A percentile compares a stretch with the other conserved stretches of the same genome.
Conservation (phyloP, 2,888 invertebrate genomes). For the Drosophila tanythrix region DNA sequence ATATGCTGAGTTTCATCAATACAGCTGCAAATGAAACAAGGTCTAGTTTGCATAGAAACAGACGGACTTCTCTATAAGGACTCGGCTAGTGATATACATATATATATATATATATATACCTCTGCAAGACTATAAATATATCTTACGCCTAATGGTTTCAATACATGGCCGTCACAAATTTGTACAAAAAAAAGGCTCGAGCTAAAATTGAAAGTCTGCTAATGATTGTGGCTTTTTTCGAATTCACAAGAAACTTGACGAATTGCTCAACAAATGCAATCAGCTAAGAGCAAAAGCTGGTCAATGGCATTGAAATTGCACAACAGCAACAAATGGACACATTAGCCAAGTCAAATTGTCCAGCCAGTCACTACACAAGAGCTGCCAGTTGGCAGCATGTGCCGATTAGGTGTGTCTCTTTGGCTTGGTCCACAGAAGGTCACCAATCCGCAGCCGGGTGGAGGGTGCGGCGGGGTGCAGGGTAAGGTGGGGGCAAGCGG, state of each 20-base stretch:
- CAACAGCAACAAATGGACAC: constrained; percentile 51
- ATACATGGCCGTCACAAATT: constrained; percentile 1
- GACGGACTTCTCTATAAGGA: not conserved
- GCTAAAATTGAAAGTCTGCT: constrained; percentile 14
- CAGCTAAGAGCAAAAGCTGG: constrained; percentile 41
- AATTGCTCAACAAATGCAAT: constrained; percentile 52
- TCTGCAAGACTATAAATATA: not conserved
- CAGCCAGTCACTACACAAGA: constrained; percentile 32
- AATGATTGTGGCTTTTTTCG: constrained; percentile 36
- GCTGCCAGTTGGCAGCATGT: constrained; percentile 22
- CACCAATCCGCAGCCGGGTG: constrained; percentile 5
- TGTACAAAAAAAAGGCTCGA: constrained; percentile 2
- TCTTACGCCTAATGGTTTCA: constrained; percentile 12
- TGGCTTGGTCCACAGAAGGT: constrained; percentile 46
- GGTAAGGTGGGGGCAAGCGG: not conserved
- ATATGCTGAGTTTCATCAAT: not conserved
- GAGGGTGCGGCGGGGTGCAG: not conserved
- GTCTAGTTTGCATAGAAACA: not conserved
- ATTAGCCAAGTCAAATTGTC: constrained; percentile 51
- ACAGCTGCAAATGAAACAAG: not conserved
- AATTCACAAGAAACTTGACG: constrained; percentile 35
- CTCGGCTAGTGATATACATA: not conserved
- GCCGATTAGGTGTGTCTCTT: constrained; percentile 48
- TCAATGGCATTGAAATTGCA: constrained; percentile 71
- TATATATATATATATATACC: not conserved